A percentile compares a stretch with the other conserved stretches of the same genome.
These are phyloP conservation scores for Enteromius thamalakanensis DNA, from an alignment of 2,797 vertebrate genomes.

Conservation along the genomic window DNA sequence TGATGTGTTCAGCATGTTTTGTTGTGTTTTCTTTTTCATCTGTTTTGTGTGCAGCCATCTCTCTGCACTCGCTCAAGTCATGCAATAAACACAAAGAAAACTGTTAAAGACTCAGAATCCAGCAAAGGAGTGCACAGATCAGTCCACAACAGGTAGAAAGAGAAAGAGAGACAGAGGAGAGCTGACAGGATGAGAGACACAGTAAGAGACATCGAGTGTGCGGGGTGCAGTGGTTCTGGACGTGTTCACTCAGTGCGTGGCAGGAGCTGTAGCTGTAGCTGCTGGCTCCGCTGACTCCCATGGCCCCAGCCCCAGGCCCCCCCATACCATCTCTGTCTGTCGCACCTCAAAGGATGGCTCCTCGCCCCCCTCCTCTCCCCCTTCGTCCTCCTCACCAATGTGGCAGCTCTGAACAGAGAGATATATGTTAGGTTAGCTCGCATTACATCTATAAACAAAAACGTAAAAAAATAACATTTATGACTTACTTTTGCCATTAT, in stretches of 20 bases:
- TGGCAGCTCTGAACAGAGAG: slow-evolving; percentile 87
- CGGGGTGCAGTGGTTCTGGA: slow-evolving; percentile 69
- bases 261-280: slow-evolving; percentile 61
- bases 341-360: slow-evolving; percentile 90
- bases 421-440: slow-evolving; percentile 31
- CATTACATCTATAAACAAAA: neutral
- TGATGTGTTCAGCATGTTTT: slow-evolving; percentile 43
- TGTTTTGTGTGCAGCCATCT: slow-evolving; percentile 70
- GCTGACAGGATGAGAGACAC: slow-evolving; percentile 44
- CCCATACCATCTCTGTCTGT: slow-evolving; percentile 84
- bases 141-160: slow-evolving; percentile 71
- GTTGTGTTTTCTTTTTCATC: slow-evolving; percentile 50
- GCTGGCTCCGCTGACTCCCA: slow-evolving; percentile 73
- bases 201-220: slow-evolving; percentile 57
- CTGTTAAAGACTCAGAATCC: slow-evolving; percentile 62
- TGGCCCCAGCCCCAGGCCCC: slow-evolving; percentile 77
- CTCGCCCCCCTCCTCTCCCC: slow-evolving; percentile 79
- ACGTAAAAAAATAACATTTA: neutral
- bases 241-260: slow-evolving; percentile 72
- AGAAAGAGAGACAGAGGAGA: slow-evolving; percentile 65
- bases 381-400: slow-evolving; percentile 86
- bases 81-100: slow-evolving; percentile 62
- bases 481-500: slow-evolving; percentile 94
- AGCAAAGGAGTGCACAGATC: slow-evolving; percentile 80
- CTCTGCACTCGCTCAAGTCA: slow-evolving; percentile 72